Percentiles rank a stretch among this genome's conserved stretches.
Conservation (phyloP, 2,888 invertebrate genomes). For the Andrena marginata region DNA sequence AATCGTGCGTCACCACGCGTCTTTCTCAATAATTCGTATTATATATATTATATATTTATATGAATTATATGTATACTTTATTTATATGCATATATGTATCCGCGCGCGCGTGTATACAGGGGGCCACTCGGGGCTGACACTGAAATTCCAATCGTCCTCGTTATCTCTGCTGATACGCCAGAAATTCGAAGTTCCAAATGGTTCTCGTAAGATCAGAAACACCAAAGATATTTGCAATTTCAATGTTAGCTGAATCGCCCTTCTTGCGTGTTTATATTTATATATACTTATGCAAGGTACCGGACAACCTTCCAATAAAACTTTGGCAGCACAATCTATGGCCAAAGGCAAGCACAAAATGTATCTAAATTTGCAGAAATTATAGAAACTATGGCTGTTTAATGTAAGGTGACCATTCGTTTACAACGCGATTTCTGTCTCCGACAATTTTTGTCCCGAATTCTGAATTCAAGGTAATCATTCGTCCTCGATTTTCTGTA, state of each 20-base stretch:
- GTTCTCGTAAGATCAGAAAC: not conserved
- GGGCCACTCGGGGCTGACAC: not conserved
- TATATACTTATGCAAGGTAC: not conserved
- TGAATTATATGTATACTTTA: slow-evolving; percentile 56
- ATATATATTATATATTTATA: slow-evolving; percentile 25
- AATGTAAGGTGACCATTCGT: too few relatives aligned
- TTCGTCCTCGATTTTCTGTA: not conserved
- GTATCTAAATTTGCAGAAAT: not conserved
- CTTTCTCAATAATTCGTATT: slow-evolving; percentile 52
- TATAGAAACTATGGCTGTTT: too few relatives aligned
- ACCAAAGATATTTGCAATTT: slow-evolving; percentile 3
- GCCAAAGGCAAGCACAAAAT: not conserved
- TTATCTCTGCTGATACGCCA: not conserved
- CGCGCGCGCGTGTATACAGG: slow-evolving; percentile 40
- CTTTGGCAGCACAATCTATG: not conserved
- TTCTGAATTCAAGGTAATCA: not conserved
- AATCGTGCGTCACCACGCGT: slow-evolving; percentile 60
- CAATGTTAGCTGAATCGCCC: not conserved
- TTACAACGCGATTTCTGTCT: too few relatives aligned
- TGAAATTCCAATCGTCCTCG: not conserved
- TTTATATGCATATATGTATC: slow-evolving; percentile 34
- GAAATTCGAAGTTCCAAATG: not conserved
- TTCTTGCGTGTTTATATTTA: not conserved
- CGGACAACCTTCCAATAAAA: not conserved
- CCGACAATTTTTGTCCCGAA: too few relatives aligned